A percentile compares a stretch with the other conserved stretches of the same genome.
phyloP scores from a whole-genome alignment of 2,797 vertebrate genomes.

The Furcifer pardalis region DNA sequence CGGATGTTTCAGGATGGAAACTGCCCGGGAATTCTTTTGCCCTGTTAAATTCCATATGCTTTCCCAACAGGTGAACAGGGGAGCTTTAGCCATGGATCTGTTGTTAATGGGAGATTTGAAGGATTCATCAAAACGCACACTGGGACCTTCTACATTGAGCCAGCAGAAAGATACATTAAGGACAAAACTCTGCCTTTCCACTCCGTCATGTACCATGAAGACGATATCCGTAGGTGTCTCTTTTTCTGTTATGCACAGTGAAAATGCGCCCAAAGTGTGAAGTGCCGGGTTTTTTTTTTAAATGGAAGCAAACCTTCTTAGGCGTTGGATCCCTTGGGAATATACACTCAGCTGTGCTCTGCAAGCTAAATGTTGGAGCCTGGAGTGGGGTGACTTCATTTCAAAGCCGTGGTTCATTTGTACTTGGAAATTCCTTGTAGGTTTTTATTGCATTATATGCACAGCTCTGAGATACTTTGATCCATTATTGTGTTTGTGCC shows the following conservation, averaged over 20 bases:
- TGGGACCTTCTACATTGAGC: slow-evolving; percentile 95
- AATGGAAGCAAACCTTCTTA: neutral
- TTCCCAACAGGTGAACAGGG: slow-evolving; percentile 87
- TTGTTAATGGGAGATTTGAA: slow-evolving; percentile 93
- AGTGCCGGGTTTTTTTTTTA: neutral
- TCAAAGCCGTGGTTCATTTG: too few species aligned
- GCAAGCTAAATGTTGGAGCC: neutral
- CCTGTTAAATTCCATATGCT: neutral
- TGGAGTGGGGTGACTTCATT: too few species aligned
- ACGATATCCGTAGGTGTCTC: slow-evolving; percentile 91
- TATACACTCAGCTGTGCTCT: too few species aligned
- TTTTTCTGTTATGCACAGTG: slow-evolving; percentile 34
- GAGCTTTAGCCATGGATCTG: slow-evolving; percentile 91
- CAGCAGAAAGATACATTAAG: slow-evolving; percentile 91
- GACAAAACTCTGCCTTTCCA: slow-evolving; percentile 85
- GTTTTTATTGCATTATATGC: neutral
- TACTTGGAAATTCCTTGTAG: neutral
- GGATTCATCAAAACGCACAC: slow-evolving; percentile 92
- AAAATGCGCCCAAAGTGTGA: neutral
- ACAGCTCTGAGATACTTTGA: too few species aligned
- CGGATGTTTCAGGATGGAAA: neutral
- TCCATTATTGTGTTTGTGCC: too few species aligned
- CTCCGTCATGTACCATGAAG: slow-evolving; percentile 97
- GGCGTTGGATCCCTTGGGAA: neutral
- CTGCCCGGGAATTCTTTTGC: neutral